A percentile compares a stretch with the other conserved stretches of the same genome.
Conservation (phyloP, 2,797 vertebrate species). For the Odontamblyopus lacepedii region DNA sequence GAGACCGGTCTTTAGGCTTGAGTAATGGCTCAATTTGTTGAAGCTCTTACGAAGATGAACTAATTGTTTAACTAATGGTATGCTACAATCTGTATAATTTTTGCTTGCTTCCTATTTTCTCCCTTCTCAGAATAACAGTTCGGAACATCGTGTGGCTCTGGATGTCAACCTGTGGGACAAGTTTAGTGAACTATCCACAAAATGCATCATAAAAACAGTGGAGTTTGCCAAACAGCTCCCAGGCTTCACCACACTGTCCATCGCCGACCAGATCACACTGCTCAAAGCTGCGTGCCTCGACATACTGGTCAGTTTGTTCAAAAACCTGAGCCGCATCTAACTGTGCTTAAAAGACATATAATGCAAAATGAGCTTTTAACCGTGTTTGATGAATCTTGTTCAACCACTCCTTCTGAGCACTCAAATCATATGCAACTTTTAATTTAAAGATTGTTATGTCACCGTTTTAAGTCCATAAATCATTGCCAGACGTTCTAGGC, state of each 20-base stretch:
- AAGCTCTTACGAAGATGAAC: background rate
- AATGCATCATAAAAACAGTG: slow-evolving; percentile 98
- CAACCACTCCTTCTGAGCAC: too few species aligned
- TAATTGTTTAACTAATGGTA: too few species aligned
- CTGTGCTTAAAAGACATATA: background rate
- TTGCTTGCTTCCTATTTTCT: background rate
- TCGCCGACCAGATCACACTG: slow-evolving; percentile 97
- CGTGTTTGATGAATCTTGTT: too few species aligned
- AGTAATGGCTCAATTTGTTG: background rate
- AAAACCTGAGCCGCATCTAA: background rate
- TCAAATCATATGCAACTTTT: too few species aligned
- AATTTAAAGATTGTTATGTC: too few species aligned
- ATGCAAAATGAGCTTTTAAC: too few species aligned
- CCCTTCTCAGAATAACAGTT: slow-evolving; percentile 86
- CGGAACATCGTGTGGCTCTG: slow-evolving; percentile 89
- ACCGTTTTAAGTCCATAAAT: too few species aligned
- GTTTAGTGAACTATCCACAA: slow-evolving; percentile 96
- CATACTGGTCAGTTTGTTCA: slow-evolving; percentile 85
- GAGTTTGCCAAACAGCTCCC: slow-evolving; percentile 98
- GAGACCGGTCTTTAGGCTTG: background rate
- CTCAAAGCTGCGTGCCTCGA: slow-evolving; percentile 97
- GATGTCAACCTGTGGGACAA: slow-evolving; percentile 97
- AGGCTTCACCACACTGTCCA: slow-evolving; percentile 93
- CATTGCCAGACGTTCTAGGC: too few species aligned
- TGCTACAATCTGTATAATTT: background rate